phyloP scores from a whole-genome alignment of 1,140 invertebrate species.

The Colletes latitarsis region DNA sequence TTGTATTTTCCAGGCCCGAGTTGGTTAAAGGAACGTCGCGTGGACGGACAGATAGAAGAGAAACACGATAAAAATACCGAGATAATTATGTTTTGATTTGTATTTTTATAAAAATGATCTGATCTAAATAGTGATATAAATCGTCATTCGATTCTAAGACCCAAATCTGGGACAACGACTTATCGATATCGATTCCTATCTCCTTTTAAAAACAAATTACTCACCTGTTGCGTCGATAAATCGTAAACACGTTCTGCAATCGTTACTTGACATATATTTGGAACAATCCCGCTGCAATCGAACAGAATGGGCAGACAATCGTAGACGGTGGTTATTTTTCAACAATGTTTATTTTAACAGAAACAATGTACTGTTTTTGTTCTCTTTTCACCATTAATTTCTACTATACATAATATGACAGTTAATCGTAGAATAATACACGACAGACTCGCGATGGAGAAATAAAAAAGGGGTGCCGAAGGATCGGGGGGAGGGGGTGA shows the following conservation, averaged over 20 bases:
- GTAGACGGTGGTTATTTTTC: slow-evolving; percentile 57
- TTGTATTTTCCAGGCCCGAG: no score
- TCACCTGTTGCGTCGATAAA: background rate
- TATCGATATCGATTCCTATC: background rate
- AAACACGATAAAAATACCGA: no score
- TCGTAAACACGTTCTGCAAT: background rate
- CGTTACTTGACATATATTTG: background rate
- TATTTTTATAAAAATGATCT: no score
- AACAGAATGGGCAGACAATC: background rate
- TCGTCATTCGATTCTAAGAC: no score
- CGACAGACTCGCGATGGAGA: slow-evolving; percentile 72
- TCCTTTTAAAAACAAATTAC: background rate
- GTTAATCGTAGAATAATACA: slow-evolving; percentile 79
- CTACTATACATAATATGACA: slow-evolving; percentile 80
- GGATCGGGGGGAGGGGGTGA: slow-evolving; percentile 32
- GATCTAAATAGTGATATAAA: no score
- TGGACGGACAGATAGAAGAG: no score
- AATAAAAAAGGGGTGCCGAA: slow-evolving; percentile 42
- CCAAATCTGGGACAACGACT: no score
- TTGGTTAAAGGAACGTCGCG: no score
- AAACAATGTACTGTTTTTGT: slow-evolving; percentile 79
- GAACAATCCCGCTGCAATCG: background rate
- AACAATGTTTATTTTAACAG: slow-evolving; percentile 81
- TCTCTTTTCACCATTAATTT: slow-evolving; percentile 79
- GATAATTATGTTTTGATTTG: no score